Conservation (phyloP, 1,140 invertebrate species). For the Hyposmocoma kahamanoa region DNA sequence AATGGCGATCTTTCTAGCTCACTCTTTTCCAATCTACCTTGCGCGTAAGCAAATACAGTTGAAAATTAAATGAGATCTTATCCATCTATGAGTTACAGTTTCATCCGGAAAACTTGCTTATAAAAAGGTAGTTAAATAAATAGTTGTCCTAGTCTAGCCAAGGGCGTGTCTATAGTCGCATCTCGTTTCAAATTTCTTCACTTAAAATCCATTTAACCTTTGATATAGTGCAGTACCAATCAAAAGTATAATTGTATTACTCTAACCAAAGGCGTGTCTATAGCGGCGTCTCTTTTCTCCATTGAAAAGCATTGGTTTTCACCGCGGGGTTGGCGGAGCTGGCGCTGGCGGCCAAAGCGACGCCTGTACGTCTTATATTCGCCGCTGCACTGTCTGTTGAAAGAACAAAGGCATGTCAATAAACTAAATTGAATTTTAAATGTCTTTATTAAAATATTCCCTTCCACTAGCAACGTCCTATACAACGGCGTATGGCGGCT, state of each 20-base stretch:
- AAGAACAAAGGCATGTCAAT: conserved; percentile 1
- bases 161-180: not conserved
- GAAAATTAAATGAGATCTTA: too few species aligned
- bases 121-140: not conserved
- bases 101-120: not conserved
- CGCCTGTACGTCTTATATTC: conserved; percentile 64
- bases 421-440: too few species aligned
- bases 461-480: not conserved
- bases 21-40: too few species aligned
- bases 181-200: not conserved
- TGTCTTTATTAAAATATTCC: not conserved
- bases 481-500: too few species aligned
- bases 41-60: too few species aligned
- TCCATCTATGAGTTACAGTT: not conserved
- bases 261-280: conserved; percentile 19
- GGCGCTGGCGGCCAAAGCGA: conserved; percentile 64
- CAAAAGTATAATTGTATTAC: not conserved
- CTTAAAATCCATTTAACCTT: not conserved
- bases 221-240: not conserved
- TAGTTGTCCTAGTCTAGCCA: not conserved
- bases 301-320: conserved; percentile 70
- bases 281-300: conserved; percentile 67
- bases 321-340: conserved; percentile 67
- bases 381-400: conserved; percentile 62
- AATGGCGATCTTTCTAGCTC: too few species aligned